A percentile compares a stretch with the other conserved stretches of the same genome.
These are phyloP conservation scores for Brachymystax lenok DNA, from an alignment of 2,797 vertebrate genomes.

Conservation along the genomic window DNA sequence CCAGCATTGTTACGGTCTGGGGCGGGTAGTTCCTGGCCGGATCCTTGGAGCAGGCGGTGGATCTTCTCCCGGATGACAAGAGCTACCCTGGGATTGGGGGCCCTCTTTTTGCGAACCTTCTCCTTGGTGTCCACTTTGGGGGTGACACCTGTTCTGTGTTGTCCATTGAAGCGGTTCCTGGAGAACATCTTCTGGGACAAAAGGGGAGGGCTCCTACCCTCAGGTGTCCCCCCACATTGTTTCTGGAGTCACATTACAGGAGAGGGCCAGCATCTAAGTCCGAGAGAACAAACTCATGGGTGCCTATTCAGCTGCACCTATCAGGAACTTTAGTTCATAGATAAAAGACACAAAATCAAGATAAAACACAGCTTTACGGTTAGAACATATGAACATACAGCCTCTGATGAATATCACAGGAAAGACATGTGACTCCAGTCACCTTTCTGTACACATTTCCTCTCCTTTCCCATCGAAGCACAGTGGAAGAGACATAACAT, in stretches of 20 bases:
- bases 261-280: constrained; percentile 28
- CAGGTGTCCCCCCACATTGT: constrained; percentile 44
- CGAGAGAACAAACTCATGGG: constrained; percentile 18
- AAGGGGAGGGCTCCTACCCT: not conserved
- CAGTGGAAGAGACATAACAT: constrained; percentile 5
- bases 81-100: constrained; percentile 78
- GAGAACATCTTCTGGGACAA: constrained; percentile 76
- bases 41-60: constrained; percentile 87
- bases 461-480: constrained; percentile 39
- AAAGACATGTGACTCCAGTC: not conserved
- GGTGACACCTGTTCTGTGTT: constrained; percentile 75
- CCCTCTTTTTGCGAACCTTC: constrained; percentile 79
- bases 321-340: constrained; percentile 47
- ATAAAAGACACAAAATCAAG: constrained; percentile 55
- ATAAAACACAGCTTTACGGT: not conserved
- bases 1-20: constrained; percentile 79
- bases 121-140: constrained; percentile 75
- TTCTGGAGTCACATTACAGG: constrained; percentile 30
- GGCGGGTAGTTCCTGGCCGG: constrained; percentile 71
- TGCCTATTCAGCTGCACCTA: constrained; percentile 31
- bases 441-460: constrained; percentile 42
- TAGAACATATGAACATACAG: not conserved
- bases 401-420: not conserved
- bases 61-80: constrained; percentile 84
- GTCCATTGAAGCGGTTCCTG: constrained; percentile 83